Evolutionary conservation across 2,888 invertebrate species (phyloP).

Genomic region (Apodemia zela): DNA sequence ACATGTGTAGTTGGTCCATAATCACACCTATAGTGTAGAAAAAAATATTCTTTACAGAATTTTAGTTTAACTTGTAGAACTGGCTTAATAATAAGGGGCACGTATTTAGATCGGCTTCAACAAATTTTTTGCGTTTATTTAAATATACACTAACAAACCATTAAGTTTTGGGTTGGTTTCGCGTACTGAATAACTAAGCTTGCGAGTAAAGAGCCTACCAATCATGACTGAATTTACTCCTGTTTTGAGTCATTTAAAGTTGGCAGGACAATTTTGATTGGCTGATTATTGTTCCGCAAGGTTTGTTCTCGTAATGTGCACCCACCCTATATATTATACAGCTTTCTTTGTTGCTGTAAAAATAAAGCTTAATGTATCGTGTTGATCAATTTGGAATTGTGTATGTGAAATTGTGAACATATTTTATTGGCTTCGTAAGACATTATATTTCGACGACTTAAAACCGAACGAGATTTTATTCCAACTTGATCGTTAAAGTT

Average conservation of each 20-base stretch:
- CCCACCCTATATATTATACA: slow-evolving; percentile 33
- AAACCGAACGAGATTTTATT: slow-evolving; percentile 44
- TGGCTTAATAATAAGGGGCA: slow-evolving; percentile 24
- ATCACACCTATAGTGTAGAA: slow-evolving; percentile 27
- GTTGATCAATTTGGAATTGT: slow-evolving; percentile 77
- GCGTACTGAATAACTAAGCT: background rate
- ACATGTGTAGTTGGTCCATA: slow-evolving; percentile 26
- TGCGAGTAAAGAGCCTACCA: background rate
- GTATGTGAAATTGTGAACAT: slow-evolving; percentile 56
- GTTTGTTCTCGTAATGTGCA: slow-evolving; percentile 4
- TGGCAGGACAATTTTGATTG: background rate
- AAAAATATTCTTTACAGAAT: slow-evolving; percentile 19
- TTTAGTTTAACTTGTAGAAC: slow-evolving; percentile 26
- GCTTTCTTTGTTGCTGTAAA: slow-evolving; percentile 68
- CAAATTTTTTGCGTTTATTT: slow-evolving; percentile 36
- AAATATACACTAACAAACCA: slow-evolving; percentile 79
- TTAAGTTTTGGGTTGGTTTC: slow-evolving; percentile 33
- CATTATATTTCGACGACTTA: slow-evolving; percentile 30
- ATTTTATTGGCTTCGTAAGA: slow-evolving; percentile 63
- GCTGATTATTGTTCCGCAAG: background rate
- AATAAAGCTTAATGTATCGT: slow-evolving; percentile 52
- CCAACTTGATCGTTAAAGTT: slow-evolving; percentile 71
- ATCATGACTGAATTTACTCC: background rate
- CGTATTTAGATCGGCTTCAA: slow-evolving; percentile 25
- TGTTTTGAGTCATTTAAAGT: background rate